Evolutionary conservation across 2,113 vertebrate genomes (phyloP).

Genomic region (Neotragus moschatus): DNA sequence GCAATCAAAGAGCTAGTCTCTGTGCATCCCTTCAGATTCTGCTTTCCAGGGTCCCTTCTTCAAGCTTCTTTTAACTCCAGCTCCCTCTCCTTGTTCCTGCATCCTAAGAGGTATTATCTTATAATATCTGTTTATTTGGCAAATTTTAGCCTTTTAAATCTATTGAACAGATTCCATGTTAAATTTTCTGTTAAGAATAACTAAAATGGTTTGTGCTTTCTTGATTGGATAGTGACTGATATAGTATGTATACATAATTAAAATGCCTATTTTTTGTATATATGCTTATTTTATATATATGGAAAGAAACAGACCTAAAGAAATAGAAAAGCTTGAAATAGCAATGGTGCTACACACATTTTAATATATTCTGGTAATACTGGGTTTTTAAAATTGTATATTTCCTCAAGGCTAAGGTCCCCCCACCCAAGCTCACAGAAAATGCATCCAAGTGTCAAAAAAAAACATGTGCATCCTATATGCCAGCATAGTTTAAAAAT

Average conservation of each 20-base stretch:
- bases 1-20: neutral
- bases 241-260: neutral
- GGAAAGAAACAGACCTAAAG: neutral
- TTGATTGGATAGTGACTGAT: neutral
- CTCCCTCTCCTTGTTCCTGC: neutral
- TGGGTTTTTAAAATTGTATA: neutral
- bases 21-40: neutral
- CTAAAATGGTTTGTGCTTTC: neutral
- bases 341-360: neutral
- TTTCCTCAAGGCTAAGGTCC: neutral
- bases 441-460: slow-evolving; percentile 7
- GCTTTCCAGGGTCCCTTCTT: neutral
- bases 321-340: slow-evolving; percentile 7
- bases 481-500: slow-evolving; percentile 17
- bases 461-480: slow-evolving; percentile 10
- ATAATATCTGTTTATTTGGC: neutral
- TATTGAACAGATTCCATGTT: neutral
- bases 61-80: neutral
- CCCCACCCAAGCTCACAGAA: neutral
- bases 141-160: neutral
- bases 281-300: neutral
- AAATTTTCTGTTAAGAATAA: neutral
- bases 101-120: neutral
- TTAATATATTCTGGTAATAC: neutral
- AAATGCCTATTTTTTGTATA: neutral